Conservation (phyloP, 2,888 invertebrate species). For the Ditula angustiorana region DNA sequence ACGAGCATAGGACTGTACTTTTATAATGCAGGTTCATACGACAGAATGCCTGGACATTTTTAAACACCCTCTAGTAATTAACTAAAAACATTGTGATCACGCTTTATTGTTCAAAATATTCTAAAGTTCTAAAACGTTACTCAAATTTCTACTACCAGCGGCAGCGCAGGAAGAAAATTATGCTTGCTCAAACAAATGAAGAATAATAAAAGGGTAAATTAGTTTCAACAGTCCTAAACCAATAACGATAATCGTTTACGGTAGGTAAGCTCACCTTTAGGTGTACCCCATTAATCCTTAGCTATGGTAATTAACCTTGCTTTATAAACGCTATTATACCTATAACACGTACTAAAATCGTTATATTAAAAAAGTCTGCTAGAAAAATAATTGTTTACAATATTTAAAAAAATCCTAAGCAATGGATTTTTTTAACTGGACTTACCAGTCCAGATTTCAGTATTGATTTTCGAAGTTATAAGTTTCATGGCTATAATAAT, state of each 20-base stretch:
- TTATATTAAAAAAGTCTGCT: neutral
- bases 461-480: no score
- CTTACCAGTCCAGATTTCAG: no score
- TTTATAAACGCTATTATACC: neutral
- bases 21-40: no score
- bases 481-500: no score
- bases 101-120: neutral
- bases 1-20: no score
- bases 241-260: conserved; percentile 43
- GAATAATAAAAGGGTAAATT: conserved; percentile 45
- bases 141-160: no score
- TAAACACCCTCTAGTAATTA: no score
- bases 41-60: no score
- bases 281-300: conserved; percentile 26
- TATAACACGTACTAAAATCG: neutral
- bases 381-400: neutral
- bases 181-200: conserved; percentile 43
- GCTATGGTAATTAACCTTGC: conserved; percentile 30
- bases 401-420: no score
- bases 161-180: conserved; percentile 44
- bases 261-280: conserved; percentile 15
- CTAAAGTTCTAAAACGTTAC: neutral
- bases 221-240: conserved; percentile 39
- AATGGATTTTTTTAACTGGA: no score
- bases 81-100: no score